Evolutionary conservation across 2,797 vertebrate genomes (phyloP).

Genomic region (Myotis vivesi): DNA sequence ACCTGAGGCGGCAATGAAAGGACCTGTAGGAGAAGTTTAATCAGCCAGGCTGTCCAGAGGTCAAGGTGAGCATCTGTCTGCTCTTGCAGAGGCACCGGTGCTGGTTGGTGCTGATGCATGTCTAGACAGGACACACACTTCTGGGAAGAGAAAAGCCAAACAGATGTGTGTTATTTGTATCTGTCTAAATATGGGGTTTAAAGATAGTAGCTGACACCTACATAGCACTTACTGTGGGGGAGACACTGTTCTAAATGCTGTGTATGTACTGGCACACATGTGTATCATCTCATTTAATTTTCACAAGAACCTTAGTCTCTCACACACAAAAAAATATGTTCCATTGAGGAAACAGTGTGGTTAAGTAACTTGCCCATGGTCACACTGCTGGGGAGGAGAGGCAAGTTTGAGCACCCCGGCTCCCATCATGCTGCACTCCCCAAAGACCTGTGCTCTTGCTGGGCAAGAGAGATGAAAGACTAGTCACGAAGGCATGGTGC

Average conservation of each 20-base stretch:
- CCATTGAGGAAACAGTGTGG: not conserved
- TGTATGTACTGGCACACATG: not conserved
- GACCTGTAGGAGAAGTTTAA: not conserved
- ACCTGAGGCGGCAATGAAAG: not conserved
- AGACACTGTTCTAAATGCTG: not conserved
- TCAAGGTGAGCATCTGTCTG: not conserved
- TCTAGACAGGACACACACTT: not conserved
- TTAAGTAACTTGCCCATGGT: not conserved
- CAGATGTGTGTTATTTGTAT: not conserved
- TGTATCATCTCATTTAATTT: not conserved
- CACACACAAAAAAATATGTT: not conserved
- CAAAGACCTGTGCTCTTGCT: not conserved
- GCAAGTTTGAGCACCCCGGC: not conserved
- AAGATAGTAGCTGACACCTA: not conserved
- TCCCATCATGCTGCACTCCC: not conserved
- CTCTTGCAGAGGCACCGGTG: not conserved
- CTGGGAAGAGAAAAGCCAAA: not conserved
- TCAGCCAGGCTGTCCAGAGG: not conserved
- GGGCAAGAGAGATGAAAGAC: not conserved
- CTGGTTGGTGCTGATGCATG: not conserved
- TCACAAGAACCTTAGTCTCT: not conserved
- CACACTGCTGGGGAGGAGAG: not conserved
- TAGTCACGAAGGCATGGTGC: no score
- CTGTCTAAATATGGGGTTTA: not conserved
- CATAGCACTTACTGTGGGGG: not conserved